Percentiles rank a stretch among this genome's conserved stretches.
Conservation (phyloP, 2,888 invertebrate genomes). For the Eupithecia abbreviata region DNA sequence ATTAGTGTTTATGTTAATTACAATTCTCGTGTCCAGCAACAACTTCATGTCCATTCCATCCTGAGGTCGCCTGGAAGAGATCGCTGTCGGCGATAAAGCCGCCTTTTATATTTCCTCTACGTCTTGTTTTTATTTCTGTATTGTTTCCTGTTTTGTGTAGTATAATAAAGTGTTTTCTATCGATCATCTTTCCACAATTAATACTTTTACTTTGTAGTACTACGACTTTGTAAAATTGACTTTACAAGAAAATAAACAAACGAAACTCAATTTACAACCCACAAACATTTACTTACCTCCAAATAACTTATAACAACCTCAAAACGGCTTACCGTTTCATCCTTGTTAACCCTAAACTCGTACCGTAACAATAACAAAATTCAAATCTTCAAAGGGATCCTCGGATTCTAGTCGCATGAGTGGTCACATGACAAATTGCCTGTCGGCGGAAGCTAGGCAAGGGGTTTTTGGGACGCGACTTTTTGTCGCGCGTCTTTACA, state of each 20-base stretch:
- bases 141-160: no score
- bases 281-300: constrained; percentile 21
- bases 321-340: constrained; percentile 37
- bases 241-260: constrained; percentile 6
- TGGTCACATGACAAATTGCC: constrained; percentile 79
- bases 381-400: constrained; percentile 67
- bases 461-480: constrained; percentile 23
- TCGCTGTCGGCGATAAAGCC: no score
- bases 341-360: constrained; percentile 37
- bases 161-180: no score
- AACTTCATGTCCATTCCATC: no score
- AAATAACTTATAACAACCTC: constrained; percentile 37
- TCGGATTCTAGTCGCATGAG: constrained; percentile 70
- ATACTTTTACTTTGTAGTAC: not conserved
- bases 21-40: no score
- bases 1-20: no score
- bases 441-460: constrained; percentile 55
- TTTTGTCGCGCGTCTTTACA: constrained; percentile 1
- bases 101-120: no score
- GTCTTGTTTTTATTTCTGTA: no score
- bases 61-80: no score
- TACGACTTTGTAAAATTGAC: not conserved
- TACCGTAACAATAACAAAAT: constrained; percentile 51
- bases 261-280: constrained; percentile 7
- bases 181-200: no score